Percentiles rank a stretch among this genome's conserved stretches.
Evolutionary conservation across 1,140 invertebrate genomes (phyloP).

Genomic region (Tetramorium parvispinum): DNA sequence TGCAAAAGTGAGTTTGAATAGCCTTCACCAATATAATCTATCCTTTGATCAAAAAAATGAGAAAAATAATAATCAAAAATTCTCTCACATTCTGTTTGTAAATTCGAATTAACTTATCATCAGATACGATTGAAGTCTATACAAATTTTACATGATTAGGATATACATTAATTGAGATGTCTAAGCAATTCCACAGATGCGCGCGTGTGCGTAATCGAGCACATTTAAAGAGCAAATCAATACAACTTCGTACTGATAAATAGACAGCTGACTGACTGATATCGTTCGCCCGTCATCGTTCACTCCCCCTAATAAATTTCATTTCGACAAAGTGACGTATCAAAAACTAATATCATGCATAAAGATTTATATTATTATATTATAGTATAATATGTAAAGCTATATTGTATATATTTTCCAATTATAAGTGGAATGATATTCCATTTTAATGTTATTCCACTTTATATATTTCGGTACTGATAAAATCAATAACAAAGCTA

Average conservation of each 20-base stretch:
- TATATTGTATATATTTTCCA: background rate
- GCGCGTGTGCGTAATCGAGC: conserved; percentile 19
- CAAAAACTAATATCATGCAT: background rate
- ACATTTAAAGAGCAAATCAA: conserved; percentile 62
- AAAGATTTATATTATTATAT: background rate
- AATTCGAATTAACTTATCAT: background rate
- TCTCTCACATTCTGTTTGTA: conserved; percentile 3
- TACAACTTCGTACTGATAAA: conserved; percentile 45
- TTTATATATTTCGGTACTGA: too few species aligned
- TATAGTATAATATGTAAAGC: background rate
- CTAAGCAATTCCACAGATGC: background rate
- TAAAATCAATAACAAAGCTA: background rate
- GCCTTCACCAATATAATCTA: background rate
- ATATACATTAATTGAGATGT: background rate
- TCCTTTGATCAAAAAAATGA: conserved; percentile 43
- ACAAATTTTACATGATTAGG: background rate
- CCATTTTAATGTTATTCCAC: background rate
- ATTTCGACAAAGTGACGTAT: background rate
- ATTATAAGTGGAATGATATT: background rate
- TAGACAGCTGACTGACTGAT: background rate
- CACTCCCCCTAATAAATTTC: background rate
- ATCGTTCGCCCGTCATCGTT: background rate
- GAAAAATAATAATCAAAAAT: conserved; percentile 35
- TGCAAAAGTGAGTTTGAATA: background rate
- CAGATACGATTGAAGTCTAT: background rate